Evolutionary conservation across 2,113 vertebrate genomes (phyloP).

Genomic region (Callithrix jacchus): DNA sequence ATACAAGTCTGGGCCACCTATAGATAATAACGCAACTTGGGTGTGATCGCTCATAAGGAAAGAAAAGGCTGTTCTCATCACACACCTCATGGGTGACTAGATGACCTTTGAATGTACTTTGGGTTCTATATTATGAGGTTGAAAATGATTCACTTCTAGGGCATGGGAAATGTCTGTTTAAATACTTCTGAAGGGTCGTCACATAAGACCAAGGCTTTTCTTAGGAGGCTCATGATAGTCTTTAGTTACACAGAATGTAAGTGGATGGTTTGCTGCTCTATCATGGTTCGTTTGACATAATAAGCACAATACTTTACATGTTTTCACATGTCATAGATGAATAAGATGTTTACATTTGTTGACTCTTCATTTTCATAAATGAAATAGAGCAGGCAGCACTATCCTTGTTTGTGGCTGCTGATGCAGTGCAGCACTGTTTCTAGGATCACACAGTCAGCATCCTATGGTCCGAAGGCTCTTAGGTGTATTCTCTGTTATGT

Average conservation of each 20-base stretch:
- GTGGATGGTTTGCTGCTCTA: neutral
- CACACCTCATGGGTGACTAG: neutral
- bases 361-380: neutral
- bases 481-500: neutral
- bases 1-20: neutral
- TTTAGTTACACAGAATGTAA: neutral
- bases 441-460: neutral
- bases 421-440: neutral
- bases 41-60: neutral
- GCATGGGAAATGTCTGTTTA: neutral
- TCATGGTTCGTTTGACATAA: neutral
- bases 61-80: neutral
- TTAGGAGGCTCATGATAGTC: neutral
- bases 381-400: neutral
- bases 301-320: neutral
- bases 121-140: neutral
- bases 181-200: neutral
- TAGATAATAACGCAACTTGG: neutral
- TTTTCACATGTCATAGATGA: neutral
- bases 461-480: neutral
- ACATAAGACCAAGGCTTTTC: neutral
- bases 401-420: neutral
- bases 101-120: constrained; percentile 22
- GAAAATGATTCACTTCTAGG: constrained; percentile 1
- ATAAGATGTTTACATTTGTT: neutral